phyloP scores from a whole-genome alignment of 2,888 invertebrate species.

The Drosophila subquinaria region DNA sequence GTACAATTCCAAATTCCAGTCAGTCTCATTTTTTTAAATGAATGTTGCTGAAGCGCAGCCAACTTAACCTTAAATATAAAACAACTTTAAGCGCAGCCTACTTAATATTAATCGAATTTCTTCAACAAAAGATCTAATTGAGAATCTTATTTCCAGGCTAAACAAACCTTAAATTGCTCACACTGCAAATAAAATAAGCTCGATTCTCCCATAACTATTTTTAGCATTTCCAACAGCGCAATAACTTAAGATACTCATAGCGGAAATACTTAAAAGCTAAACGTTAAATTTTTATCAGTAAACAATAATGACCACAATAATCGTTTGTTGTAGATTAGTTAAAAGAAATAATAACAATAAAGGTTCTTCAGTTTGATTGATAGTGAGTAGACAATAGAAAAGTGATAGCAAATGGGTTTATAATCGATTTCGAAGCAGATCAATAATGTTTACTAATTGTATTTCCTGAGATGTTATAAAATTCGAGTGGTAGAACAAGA shows the following conservation, averaged over 20 bases:
- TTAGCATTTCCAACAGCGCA: conserved; percentile 3
- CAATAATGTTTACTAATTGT: not conserved
- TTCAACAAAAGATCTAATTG: not conserved
- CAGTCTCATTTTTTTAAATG: not conserved
- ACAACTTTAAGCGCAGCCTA: not conserved
- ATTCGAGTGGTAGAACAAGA: not conserved
- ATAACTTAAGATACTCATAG: not conserved
- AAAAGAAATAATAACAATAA: not conserved
- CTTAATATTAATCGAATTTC: not conserved
- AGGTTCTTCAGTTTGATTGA: not conserved
- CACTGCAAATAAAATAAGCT: not conserved
- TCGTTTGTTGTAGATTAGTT: conserved; percentile 1
- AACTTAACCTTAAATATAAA: not conserved
- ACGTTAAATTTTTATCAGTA: conserved; percentile 8
- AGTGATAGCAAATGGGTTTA: conserved; percentile 7
- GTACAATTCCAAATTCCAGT: not conserved
- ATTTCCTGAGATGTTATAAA: not conserved
- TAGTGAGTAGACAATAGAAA: not conserved
- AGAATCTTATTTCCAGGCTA: not conserved
- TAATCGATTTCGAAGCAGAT: conserved; percentile 8
- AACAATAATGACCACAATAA: not conserved
- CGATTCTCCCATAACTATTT: conserved; percentile 1
- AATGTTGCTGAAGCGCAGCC: not conserved
- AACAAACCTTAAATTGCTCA: not conserved
- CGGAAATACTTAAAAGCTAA: conserved; percentile 12